phyloP scores from a whole-genome alignment of 2,797 vertebrate genomes.

The Poeciliopsis infans region DNA sequence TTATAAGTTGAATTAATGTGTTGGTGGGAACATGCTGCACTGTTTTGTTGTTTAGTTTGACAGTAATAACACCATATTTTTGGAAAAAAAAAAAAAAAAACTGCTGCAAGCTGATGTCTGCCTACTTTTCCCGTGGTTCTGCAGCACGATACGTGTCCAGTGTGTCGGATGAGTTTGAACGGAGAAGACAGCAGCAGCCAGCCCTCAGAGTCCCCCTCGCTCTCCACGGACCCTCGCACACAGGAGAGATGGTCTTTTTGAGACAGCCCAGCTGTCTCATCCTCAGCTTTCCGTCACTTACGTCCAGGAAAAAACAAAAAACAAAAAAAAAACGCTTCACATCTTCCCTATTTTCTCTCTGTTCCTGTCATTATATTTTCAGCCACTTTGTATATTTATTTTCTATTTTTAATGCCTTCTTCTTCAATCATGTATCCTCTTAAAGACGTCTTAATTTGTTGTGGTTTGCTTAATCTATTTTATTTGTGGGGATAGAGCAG shows the following conservation, averaged over 20 bases:
- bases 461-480: constrained; percentile 36
- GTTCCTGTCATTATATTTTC: constrained; percentile 67
- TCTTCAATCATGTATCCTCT: constrained; percentile 43
- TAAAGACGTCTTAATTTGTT: constrained; percentile 50
- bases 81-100: not conserved
- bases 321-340: constrained; percentile 45
- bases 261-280: constrained; percentile 61
- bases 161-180: constrained; percentile 95
- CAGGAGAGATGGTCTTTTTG: constrained; percentile 97
- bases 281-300: constrained; percentile 33
- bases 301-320: constrained; percentile 29
- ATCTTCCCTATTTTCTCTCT: constrained; percentile 50
- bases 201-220: constrained; percentile 82
- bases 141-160: constrained; percentile 97
- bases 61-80: no score
- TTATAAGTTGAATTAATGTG: not conserved
- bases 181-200: constrained; percentile 91
- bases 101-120: constrained; percentile 17
- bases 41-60: not conserved
- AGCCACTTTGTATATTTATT: constrained; percentile 57
- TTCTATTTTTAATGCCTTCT: constrained; percentile 64
- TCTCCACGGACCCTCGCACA: constrained; percentile 87
- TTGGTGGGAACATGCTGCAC: not conserved
- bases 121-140: constrained; percentile 33
- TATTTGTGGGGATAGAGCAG: constrained; percentile 54